Conservation (phyloP, 2,113 vertebrate species). For the Amphilophus citrinellus region DNA sequence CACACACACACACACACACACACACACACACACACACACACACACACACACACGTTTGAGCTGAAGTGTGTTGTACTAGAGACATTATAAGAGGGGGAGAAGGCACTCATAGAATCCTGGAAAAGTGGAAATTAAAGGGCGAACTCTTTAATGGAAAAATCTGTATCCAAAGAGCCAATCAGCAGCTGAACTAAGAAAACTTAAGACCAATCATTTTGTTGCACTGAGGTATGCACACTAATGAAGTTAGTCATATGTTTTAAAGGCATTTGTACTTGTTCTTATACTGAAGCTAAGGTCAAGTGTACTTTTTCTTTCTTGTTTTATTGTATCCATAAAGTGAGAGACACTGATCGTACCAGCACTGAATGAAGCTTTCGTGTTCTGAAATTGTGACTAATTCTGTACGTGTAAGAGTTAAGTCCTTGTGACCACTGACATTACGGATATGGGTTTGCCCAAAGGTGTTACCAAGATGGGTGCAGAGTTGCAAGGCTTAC, state of each 20-base stretch:
- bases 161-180: neutral
- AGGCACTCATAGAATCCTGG: neutral
- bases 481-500: neutral
- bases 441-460: neutral
- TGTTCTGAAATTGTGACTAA: neutral
- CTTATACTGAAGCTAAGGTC: neutral
- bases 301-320: neutral
- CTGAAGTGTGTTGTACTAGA: neutral
- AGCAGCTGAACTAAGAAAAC: neutral
- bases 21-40: too few relatives aligned
- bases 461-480: constrained; percentile 1
- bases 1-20: too few relatives aligned
- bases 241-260: neutral
- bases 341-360: too few relatives aligned
- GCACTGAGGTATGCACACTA: neutral
- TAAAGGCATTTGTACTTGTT: neutral
- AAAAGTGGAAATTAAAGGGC: neutral
- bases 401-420: neutral
- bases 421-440: neutral
- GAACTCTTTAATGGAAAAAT: neutral
- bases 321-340: neutral
- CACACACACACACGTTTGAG: neutral
- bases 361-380: neutral
- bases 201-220: neutral
- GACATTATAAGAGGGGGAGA: neutral